These are phyloP conservation scores for Lepidurus couesii DNA, from an alignment of 1,140 invertebrate genomes.

Conservation along the genomic window DNA sequence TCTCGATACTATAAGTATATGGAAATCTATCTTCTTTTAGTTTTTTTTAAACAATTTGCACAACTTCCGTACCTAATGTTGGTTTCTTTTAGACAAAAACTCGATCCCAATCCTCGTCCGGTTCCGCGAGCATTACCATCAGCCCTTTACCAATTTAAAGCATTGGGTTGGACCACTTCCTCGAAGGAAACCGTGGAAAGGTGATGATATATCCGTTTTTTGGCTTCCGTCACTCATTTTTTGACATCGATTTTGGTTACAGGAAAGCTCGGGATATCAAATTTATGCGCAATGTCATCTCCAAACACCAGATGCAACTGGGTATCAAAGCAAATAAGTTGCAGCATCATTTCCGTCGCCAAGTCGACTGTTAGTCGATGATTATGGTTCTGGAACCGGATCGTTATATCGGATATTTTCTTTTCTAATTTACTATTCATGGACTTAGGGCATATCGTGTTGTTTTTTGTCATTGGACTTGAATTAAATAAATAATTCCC, in stretches of 20 bases:
- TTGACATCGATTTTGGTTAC: conserved; percentile 41
- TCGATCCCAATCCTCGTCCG: conserved; percentile 55
- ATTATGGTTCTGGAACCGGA: background rate
- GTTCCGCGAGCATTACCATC: conserved; percentile 42
- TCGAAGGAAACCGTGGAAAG: conserved; percentile 54
- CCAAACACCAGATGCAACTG: conserved; percentile 66
- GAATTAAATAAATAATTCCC: no score
- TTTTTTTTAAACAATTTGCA: conserved; percentile 20
- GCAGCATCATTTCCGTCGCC: conserved; percentile 71
- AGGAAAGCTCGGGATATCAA: conserved; percentile 78
- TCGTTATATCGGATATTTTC: background rate
- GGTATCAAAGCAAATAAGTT: conserved; percentile 78
- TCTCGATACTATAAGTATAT: conserved; percentile 59
- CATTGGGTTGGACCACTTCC: conserved; percentile 75
- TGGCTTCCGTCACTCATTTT: conserved; percentile 37
- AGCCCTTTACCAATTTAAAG: conserved; percentile 65
- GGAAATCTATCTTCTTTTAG: background rate
- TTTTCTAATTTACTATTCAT: background rate
- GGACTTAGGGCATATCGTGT: background rate
- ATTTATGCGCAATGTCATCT: conserved; percentile 73
- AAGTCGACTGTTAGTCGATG: conserved; percentile 63
- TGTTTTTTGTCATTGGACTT: no score
- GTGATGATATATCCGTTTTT: conserved; percentile 33
- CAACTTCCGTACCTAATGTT: conserved; percentile 23
- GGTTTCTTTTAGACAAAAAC: conserved; percentile 67